A percentile compares a stretch with the other conserved stretches of the same genome.
Evolutionary conservation across 1,140 invertebrate species (phyloP).

Genomic region (Coelopa frigida): DNA sequence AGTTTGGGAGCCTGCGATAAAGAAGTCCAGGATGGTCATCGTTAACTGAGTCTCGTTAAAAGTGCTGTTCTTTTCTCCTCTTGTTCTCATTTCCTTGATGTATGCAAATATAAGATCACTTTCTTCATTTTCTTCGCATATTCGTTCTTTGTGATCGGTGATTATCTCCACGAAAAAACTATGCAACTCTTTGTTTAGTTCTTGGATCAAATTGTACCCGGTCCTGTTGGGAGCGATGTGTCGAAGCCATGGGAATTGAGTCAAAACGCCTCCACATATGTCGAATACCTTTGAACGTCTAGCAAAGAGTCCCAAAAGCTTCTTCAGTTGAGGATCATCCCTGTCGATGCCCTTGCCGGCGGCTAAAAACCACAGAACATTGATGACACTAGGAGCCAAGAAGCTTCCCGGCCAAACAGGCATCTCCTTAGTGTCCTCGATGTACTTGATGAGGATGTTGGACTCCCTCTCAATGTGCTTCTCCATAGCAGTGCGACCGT

Average conservation of each 20-base stretch:
- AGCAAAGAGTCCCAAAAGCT: slow-evolving; percentile 56
- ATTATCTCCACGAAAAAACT: slow-evolving; percentile 55
- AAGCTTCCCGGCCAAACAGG: slow-evolving; percentile 37
- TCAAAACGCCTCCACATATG: slow-evolving; percentile 60
- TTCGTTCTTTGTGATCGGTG: slow-evolving; percentile 52
- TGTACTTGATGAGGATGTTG: slow-evolving; percentile 44
- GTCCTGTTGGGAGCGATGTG: slow-evolving; percentile 57
- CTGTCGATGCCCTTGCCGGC: slow-evolving; percentile 52
- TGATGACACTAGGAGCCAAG: slow-evolving; percentile 58
- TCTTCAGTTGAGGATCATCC: slow-evolving; percentile 48
- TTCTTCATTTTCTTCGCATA: slow-evolving; percentile 49
- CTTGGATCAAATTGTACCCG: slow-evolving; percentile 58
- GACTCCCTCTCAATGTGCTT: slow-evolving; percentile 62
- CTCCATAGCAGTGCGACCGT: slow-evolving; percentile 65
- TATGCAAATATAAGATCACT: slow-evolving; percentile 64
- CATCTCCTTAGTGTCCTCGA: slow-evolving; percentile 41
- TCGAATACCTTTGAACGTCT: slow-evolving; percentile 58
- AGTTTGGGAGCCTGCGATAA: slow-evolving; percentile 63
- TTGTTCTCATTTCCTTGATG: slow-evolving; percentile 59
- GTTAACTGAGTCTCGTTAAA: slow-evolving; percentile 63
- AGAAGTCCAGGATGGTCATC: slow-evolving; percentile 59
- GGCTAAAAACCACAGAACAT: slow-evolving; percentile 65
- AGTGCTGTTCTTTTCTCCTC: slow-evolving; percentile 29
- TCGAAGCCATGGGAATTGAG: slow-evolving; percentile 61
- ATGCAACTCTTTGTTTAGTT: slow-evolving; percentile 55